Base-by-base conservation (phyloP, 2,797 vertebrate genomes). In the Poeciliopsis paucimaculata region DNA sequence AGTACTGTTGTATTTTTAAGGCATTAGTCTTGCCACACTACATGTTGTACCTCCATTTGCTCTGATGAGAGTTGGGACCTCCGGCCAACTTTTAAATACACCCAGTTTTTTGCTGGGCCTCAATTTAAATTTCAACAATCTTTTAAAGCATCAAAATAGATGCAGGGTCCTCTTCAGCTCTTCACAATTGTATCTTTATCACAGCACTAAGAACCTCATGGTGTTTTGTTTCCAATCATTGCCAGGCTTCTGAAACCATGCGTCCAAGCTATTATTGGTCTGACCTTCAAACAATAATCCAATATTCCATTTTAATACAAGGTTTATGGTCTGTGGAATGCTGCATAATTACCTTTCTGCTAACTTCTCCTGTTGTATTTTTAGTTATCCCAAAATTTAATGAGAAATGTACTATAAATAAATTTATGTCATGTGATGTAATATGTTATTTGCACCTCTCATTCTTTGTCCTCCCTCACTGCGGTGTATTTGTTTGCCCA, bases 221-320 rank as follows among this genome's bases (percentile, higher is more conserved):
- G 57, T 83, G 79, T 83, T 90, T 82, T 68, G 62, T 81, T 91
- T 87, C 82, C 80, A 77, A 78, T 74, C 70, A 55, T 43, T 72
- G 41, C 57, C 76, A 68, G 41, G 46, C 60, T 64, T 10, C 73
- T 79, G 72, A 73, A 75, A 55, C 76, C 84, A 89, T 73, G 77
- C 86, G 74, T 77, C 49, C 20, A 55, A 75, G 75, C 81, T 93
- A 94, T 93, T 91, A 91, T 88, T 90, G 93, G 84, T 77, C 49
- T 82, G 86, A 87, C 88, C 88, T 91, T 90, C 82, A 45, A 23
- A 84, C 72, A 86, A 77, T 88, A 90, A 79, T 87, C 89, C 83
- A 75, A 78, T 76, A 72, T 86, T 87, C 89, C 83, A 75, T 80
- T 75, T 71, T 84, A 82, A 89, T 82, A 73, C 83, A 71, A 84